Percentiles rank a stretch among this genome's conserved stretches.
Evolutionary conservation across 2,888 invertebrate genomes (phyloP).

Genomic region (Ophraella communa): DNA sequence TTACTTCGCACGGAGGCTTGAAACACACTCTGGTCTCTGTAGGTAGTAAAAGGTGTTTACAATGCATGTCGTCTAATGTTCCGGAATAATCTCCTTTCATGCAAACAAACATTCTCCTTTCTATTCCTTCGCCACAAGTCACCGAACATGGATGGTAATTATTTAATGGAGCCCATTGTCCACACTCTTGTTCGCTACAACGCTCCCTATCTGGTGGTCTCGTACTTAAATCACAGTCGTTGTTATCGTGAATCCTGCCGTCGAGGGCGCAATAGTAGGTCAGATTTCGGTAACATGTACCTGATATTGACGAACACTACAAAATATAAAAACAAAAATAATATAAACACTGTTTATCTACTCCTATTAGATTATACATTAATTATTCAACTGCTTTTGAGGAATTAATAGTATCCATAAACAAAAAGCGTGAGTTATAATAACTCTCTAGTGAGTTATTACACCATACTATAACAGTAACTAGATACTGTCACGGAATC

Average conservation of each 20-base stretch:
- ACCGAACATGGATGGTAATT: slow-evolving; percentile 62
- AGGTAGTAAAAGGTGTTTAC: slow-evolving; percentile 46
- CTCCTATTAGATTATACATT: too few relatives aligned
- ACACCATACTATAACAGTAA: too few relatives aligned
- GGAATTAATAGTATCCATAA: too few relatives aligned
- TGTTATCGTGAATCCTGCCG: slow-evolving; percentile 58
- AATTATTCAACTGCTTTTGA: too few relatives aligned
- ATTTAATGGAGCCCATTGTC: slow-evolving; percentile 63
- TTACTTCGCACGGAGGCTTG: slow-evolving; percentile 40
- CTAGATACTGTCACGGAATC: too few relatives aligned
- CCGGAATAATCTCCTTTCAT: slow-evolving; percentile 50
- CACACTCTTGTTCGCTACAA: slow-evolving; percentile 57
- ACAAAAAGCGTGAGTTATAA: too few relatives aligned
- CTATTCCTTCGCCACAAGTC: slow-evolving; percentile 62
- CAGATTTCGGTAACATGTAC: slow-evolving; percentile 60
- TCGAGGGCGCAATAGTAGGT: slow-evolving; percentile 65
- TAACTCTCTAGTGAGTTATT: too few relatives aligned
- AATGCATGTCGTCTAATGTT: slow-evolving; percentile 46
- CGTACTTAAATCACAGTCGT: slow-evolving; percentile 55
- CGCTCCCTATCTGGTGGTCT: slow-evolving; percentile 51
- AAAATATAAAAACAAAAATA: background rate
- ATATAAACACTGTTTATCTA: too few relatives aligned
- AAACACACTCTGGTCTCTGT: slow-evolving; percentile 42
- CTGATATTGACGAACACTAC: slow-evolving; percentile 73
- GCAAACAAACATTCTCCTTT: slow-evolving; percentile 56